phyloP scores from a whole-genome alignment of 2,797 vertebrate genomes.

The Hybognathus amarus region DNA sequence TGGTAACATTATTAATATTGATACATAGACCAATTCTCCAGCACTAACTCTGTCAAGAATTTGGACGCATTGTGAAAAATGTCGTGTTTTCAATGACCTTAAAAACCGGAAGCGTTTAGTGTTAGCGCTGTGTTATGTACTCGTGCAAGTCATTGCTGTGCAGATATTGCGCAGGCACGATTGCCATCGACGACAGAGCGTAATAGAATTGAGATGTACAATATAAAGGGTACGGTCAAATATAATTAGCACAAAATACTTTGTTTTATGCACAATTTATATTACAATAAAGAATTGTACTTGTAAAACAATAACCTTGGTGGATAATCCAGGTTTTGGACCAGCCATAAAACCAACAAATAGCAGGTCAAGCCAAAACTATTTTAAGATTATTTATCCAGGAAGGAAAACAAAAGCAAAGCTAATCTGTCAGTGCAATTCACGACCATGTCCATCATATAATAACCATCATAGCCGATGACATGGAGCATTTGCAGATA shows the following conservation, averaged over 20 bases:
- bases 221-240: background rate
- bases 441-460: background rate
- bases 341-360: background rate
- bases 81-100: background rate
- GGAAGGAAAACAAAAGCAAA: background rate
- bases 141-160: background rate
- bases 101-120: constrained; percentile 20
- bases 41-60: too few relatives aligned
- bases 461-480: background rate
- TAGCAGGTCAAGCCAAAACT: background rate
- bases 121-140: too few relatives aligned
- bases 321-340: background rate
- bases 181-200: background rate
- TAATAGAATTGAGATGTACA: background rate
- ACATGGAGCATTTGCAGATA: background rate
- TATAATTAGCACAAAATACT: background rate
- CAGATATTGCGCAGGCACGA: background rate
- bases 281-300: background rate
- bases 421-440: background rate
- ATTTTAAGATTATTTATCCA: background rate
- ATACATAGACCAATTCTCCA: background rate
- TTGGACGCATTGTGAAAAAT: background rate
- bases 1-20: background rate
- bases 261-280: background rate
- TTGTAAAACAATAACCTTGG: background rate